Base-by-base conservation (phyloP, 2,888 invertebrate genomes). In the Euplagia quadripunctaria region DNA sequence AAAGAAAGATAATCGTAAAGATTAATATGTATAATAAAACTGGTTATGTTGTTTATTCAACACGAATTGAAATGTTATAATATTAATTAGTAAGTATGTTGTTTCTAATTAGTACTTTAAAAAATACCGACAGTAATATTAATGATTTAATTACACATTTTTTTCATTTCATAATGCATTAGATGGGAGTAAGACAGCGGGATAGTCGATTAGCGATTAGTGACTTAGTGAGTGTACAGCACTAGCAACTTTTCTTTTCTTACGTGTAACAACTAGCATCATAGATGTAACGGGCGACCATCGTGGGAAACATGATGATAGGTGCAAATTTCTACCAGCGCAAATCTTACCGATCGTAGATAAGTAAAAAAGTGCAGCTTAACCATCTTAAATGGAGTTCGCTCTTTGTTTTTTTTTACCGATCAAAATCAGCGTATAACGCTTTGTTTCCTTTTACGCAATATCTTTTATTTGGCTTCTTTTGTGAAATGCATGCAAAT, bases 241-340 rank as follows among this genome's bases (percentile, higher is more conserved):
- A 82, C 82, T 82, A 77, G 80, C 64, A 52, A 61, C 64, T 71
- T 52, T 75, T 78, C 75, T 75, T 71, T 71, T 46, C 74, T 80
- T 68, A 42, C 76, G 41, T 71, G 72, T 65, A 71, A 75, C 74
- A 31, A 73, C 66, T 70, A 69, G 16, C 46, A 20, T 9, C 20
- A 61, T 61, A 51, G 68, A 74, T 72, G 75, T 77, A 79, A 77
- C 77, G 64, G 85, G 76, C 64, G 63, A 72, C 66, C 70, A 76
- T 71, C 85, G 86, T 85, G 86, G 80, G 85, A 92, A 84, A 79
- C 74, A 69, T 77, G 83, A 88, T 87, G 85, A 89, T 91, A 85
- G 87, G 90, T 90, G 91, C 90, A 88, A 92, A 92, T 92, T 88
- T 86, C 84, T 86, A 82, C 87, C 88, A 87, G 81, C 85, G 85